phyloP scores from a whole-genome alignment of 2,797 vertebrate genomes.

The Balearica regulorum region DNA sequence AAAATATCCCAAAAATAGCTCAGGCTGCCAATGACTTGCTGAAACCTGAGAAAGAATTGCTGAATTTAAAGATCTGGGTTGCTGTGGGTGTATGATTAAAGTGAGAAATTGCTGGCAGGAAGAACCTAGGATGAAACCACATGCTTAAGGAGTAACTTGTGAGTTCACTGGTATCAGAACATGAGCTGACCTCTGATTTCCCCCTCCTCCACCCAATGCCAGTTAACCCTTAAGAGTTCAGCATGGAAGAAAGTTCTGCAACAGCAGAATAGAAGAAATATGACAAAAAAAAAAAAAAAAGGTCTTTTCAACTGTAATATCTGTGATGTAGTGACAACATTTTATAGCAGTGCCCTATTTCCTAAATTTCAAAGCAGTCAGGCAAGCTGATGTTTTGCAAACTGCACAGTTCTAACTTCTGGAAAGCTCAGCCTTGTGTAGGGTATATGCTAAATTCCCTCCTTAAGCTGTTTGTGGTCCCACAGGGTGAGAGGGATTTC shows the following conservation, averaged over 20 bases:
- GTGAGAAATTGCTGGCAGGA: slow-evolving; percentile 73
- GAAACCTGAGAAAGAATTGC: slow-evolving; percentile 81
- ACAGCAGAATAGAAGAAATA: not conserved
- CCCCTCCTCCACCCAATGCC: slow-evolving; percentile 11
- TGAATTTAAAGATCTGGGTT: slow-evolving; percentile 79
- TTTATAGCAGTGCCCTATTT: slow-evolving; percentile 6
- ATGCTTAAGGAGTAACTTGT: slow-evolving; percentile 62
- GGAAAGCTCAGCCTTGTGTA: not conserved
- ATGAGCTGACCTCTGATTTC: slow-evolving; percentile 55
- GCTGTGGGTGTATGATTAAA: slow-evolving; percentile 77
- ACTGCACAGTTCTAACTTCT: slow-evolving; percentile 17
- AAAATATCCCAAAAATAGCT: slow-evolving; percentile 80
- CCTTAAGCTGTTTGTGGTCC: not conserved
- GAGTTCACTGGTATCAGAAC: slow-evolving; percentile 55
- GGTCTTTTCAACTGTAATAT: not conserved
- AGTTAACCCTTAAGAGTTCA: slow-evolving; percentile 60
- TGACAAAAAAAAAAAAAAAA: not conserved
- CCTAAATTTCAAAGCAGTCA: slow-evolving; percentile 11
- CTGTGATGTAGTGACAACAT: not conserved
- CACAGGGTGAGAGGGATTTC: not conserved
- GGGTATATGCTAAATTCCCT: not conserved
- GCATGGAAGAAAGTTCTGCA: not conserved
- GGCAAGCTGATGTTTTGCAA: not conserved
- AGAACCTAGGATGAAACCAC: slow-evolving; percentile 64
- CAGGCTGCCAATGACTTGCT: slow-evolving; percentile 77